These are phyloP conservation scores for Onychomys arenicola DNA, from an alignment of 2,797 vertebrate species.

Conservation along the genomic window DNA sequence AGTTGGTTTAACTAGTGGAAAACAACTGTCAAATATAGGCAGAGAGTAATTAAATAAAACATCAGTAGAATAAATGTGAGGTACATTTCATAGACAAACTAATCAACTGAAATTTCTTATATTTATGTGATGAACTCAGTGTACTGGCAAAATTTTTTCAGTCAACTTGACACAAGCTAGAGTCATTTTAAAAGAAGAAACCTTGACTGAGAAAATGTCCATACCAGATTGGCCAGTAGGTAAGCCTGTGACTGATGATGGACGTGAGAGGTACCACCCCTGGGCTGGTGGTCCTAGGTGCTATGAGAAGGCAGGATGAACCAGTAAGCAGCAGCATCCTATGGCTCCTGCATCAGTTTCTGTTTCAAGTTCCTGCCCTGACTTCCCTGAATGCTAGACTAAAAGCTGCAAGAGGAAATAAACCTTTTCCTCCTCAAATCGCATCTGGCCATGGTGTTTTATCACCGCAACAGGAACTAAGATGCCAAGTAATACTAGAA, in stretches of 20 bases:
- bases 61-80: neutral
- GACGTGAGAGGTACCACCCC: too few relatives aligned
- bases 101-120: neutral
- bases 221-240: neutral
- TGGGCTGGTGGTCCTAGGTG: neutral
- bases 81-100: constrained; percentile 14
- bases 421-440: neutral
- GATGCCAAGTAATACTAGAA: neutral
- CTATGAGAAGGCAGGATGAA: neutral
- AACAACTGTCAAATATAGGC: neutral
- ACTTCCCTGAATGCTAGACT: neutral
- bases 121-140: neutral
- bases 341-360: too few relatives aligned
- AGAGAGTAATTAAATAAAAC: constrained; percentile 15
- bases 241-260: too few relatives aligned
- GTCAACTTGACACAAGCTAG: neutral
- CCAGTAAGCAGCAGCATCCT: neutral
- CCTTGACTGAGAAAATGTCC: neutral
- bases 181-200: neutral
- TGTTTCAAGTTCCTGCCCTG: neutral
- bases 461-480: too few relatives aligned
- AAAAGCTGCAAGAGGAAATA: neutral
- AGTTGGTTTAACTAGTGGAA: neutral
- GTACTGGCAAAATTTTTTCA: neutral
- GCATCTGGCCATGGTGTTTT: neutral